Base-by-base conservation (phyloP, 2,888 invertebrate species). In the Rhyacophila evoluta region DNA sequence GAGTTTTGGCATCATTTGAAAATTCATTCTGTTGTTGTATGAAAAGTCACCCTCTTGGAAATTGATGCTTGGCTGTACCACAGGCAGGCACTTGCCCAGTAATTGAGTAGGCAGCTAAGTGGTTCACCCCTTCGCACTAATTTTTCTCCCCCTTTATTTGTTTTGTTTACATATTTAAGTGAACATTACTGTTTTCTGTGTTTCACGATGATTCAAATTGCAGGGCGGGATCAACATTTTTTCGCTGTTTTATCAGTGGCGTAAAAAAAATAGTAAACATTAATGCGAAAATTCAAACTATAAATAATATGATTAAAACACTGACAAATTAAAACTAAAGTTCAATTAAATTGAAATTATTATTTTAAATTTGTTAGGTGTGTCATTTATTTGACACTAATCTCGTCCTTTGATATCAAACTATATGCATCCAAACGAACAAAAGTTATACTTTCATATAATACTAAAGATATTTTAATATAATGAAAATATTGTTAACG, bases 101-200 rank as follows among this genome's bases (percentile, higher is more conserved):
- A 55, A 55, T 36, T 68, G 70, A 72, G 73, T 75, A 39, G 72
- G 27, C 74, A 27, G 27, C 39, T 71, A 36, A 79, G 77, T 74
- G 41, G 71, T 74, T 36, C 79, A 76, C 69, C 74, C 79, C 77
- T 79, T 75, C 36, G 29, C 36, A 37, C 75, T 76, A 73, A 75
- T 72, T 71, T 69, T 75, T 15, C 76, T 67, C 72, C 68, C 79
- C 72, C 70, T 55, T 70, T 70, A 76, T 75, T 74, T 41, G 74
- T 39, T 69, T 75, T 82, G 80, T 82, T 82, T 82, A 82, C 80
- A 80, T 79, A 82, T 82, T 82, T 82, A 82, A 82, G 80, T 80
- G 80, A 69, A 82, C 80, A 82, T 82, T 82, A 82, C 78, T 79
- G 75, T 78, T 78, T 79, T 67, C 37, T 76, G 75, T 74, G 55